Conservation (phyloP, 2,113 vertebrate species). For the Lathamus discolor region DNA sequence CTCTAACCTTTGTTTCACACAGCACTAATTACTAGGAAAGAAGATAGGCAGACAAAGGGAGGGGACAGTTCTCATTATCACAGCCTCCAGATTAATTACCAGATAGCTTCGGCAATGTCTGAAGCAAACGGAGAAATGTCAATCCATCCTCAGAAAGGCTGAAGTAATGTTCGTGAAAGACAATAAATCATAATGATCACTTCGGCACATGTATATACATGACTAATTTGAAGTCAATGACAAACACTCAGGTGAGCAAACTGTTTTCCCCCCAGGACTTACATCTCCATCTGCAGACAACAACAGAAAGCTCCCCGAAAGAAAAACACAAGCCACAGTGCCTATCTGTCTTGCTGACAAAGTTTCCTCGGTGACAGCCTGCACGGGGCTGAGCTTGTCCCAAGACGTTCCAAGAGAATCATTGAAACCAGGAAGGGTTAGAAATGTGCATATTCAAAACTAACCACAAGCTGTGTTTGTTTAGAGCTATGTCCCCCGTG, state of each 20-base stretch:
- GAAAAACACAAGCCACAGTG: not conserved
- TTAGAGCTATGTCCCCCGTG: constrained; percentile 53
- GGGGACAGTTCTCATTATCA: not conserved
- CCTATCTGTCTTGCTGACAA: not conserved
- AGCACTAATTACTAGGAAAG: not conserved
- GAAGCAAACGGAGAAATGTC: not conserved
- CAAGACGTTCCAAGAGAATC: not conserved
- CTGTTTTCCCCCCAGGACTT: not conserved
- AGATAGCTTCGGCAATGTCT: not conserved
- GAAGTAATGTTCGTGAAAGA: not conserved
- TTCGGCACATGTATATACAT: fast-evolving
- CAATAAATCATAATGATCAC: not conserved
- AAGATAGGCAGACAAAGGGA: not conserved
- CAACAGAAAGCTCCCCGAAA: not conserved
- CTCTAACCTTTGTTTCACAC: not conserved
- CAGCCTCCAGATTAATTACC: not conserved
- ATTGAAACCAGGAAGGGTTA: constrained; percentile 3
- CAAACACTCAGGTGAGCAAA: not conserved
- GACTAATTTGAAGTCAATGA: not conserved
- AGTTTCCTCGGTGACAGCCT: not conserved
- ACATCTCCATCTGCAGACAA: not conserved
- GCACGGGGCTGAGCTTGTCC: not conserved
- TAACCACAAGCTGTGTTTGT: not conserved
- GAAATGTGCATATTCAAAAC: constrained; percentile 31
- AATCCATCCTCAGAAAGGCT: not conserved